A percentile compares a stretch with the other conserved stretches of the same genome.
These are phyloP conservation scores for Lipotes vexillifer DNA, from an alignment of 2,113 vertebrate species.

Conservation along the genomic window DNA sequence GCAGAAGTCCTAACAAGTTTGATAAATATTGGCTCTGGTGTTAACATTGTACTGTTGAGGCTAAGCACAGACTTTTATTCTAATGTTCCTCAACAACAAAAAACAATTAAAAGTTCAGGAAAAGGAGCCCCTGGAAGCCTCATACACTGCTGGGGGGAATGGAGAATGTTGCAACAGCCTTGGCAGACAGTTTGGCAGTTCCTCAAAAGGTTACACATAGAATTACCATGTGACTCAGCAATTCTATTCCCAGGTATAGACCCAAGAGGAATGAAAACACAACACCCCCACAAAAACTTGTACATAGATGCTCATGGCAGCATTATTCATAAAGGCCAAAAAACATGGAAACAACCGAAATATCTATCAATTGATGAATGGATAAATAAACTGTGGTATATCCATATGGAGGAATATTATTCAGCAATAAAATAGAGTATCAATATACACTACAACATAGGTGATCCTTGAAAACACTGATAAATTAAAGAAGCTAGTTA, in stretches of 20 bases:
- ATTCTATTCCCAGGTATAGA: background rate
- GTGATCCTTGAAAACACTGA: background rate
- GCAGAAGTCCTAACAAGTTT: conserved; percentile 11
- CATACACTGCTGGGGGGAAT: background rate
- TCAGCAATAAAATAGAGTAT: background rate
- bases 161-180: background rate
- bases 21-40: conserved; percentile 23
- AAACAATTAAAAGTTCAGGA: background rate
- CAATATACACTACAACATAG: rapidly evolving
- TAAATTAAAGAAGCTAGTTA: background rate
- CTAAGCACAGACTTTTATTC: background rate
- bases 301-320: background rate
- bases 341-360: background rate
- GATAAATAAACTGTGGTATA: background rate
- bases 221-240: background rate
- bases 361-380: background rate
- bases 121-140: background rate
- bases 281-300: background rate
- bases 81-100: background rate
- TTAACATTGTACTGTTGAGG: conserved; percentile 37
- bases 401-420: background rate
- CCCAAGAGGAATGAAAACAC: background rate
- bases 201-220: background rate
- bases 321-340: background rate
- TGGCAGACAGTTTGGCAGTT: background rate